Evolutionary conservation across 2,797 vertebrate genomes (phyloP).

Genomic region (Chaetodon trifasciatus): DNA sequence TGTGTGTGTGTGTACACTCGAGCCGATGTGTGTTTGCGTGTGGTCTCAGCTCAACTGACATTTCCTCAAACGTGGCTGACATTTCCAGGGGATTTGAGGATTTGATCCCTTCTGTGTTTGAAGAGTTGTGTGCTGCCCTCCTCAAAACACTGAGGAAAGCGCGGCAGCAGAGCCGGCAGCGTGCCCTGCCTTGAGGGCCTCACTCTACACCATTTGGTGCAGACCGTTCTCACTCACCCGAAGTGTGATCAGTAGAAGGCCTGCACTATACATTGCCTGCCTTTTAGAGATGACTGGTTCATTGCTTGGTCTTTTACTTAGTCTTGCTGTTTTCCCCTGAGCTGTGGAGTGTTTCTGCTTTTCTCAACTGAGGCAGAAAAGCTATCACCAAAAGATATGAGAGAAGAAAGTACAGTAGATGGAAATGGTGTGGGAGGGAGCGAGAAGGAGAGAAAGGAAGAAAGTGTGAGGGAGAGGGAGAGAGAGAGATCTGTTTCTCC

Average conservation of each 20-base stretch:
- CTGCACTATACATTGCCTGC: conserved; percentile 55
- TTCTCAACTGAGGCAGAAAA: conserved; percentile 78
- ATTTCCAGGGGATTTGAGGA: conserved; percentile 84
- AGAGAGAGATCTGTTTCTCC: conserved; percentile 76
- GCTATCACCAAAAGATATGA: conserved; percentile 75
- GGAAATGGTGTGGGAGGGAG: conserved; percentile 70
- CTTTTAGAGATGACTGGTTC: conserved; percentile 73
- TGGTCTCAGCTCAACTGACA: conserved; percentile 77
- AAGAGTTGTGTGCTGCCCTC: conserved; percentile 73
- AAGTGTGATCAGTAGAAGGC: conserved; percentile 66
- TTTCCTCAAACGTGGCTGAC: conserved; percentile 84
- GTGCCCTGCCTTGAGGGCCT: conserved; percentile 58
- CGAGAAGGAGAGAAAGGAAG: conserved; percentile 56
- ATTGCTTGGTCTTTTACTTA: conserved; percentile 71
- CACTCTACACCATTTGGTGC: conserved; percentile 58
- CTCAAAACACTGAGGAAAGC: conserved; percentile 54
- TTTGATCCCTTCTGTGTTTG: conserved; percentile 81
- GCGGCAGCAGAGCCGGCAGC: conserved; percentile 50
- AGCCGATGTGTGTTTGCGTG: conserved; percentile 53
- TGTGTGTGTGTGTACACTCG: conserved; percentile 36
- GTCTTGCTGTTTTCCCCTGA: conserved; percentile 72
- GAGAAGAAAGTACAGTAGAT: conserved; percentile 61
- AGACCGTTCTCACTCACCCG: conserved; percentile 59
- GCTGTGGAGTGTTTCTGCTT: conserved; percentile 70
- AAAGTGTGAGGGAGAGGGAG: conserved; percentile 62